These are phyloP conservation scores for Allolobophora icterica DNA, from an alignment of 2,888 invertebrate species.

Conservation along the genomic window DNA sequence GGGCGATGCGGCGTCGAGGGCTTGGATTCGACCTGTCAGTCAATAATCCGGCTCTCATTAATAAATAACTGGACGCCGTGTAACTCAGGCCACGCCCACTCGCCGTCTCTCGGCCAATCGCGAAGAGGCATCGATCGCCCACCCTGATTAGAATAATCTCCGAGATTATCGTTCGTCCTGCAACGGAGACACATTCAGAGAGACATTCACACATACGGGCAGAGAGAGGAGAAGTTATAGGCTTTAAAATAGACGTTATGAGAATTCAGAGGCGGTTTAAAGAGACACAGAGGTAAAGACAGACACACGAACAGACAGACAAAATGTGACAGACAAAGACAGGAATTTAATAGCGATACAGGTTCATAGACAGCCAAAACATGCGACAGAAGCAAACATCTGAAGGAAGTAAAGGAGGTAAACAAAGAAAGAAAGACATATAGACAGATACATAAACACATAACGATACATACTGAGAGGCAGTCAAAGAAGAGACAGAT, in stretches of 20 bases:
- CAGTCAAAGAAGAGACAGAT: neutral
- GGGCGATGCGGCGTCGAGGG: neutral
- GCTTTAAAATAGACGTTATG: neutral
- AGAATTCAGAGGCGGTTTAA: neutral
- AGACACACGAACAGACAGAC: neutral
- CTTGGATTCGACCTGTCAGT: slow-evolving; percentile 20
- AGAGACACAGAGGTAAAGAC: neutral
- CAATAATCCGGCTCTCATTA: slow-evolving; percentile 7
- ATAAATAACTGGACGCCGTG: slow-evolving; percentile 12
- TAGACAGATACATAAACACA: neutral
- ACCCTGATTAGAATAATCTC: slow-evolving; percentile 19
- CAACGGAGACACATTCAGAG: neutral
- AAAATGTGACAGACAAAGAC: neutral
- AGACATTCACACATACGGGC: neutral
- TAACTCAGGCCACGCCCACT: neutral
- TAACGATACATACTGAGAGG: no score
- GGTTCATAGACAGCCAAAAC: neutral
- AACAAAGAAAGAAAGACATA: neutral
- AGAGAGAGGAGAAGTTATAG: neutral
- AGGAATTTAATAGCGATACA: no score
- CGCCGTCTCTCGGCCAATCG: neutral
- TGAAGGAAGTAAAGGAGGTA: neutral
- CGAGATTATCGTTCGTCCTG: slow-evolving; percentile 7
- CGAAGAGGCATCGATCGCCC: neutral
- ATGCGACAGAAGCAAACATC: neutral